Evolutionary conservation across 1,140 invertebrate genomes (phyloP), one percentile per base, ranked within the genome.

Genomic region (Diachasma alloeum): DNA sequence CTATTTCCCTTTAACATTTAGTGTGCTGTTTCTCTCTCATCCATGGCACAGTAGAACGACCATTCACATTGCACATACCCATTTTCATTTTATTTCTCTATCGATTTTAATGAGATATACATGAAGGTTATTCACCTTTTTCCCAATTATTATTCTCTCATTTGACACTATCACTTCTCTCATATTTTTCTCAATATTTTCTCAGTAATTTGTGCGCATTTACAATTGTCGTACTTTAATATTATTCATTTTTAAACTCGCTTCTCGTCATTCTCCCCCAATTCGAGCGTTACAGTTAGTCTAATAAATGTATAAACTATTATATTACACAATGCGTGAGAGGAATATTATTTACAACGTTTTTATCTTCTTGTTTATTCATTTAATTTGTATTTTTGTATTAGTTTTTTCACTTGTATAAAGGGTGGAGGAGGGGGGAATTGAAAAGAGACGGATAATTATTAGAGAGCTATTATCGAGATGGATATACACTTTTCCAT

Each of bases 121-220:
- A 74, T 67, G 67, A 73, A 70, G 42, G 66, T 74, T 31, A 3
- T 31, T 31, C 31, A 6, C 2, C 31, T 31, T 31, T 6, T 3
- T 31, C 31, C 31, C 31, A 31, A 31, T 31, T 3, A 31, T 31
- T 31, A 31, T 31, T 31, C 31, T 31, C 36, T 74, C 8, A 17
- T 63, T 26, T 59, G 53, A 19, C 19, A 19, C 39, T 67, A 24
- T 31, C 22, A 31, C 24, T 42, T 15, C 17, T 67, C 24, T 74
- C 39, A 19, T 67, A 4, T 67, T 39, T 42, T 78, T 69, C 10
- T 31, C 39, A 31, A 31, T 31, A 31, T 31, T 71, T 70, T 22
- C 26, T 74, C 44, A 59, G 15, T 56, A 69, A 74, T 78, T 78
- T 31, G 76, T 78, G 76, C 76, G 76, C 76, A 68, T 78, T 74